A percentile compares a stretch with the other conserved stretches of the same genome.
phyloP scores from a whole-genome alignment of 2,797 vertebrate species.

The Chrosomus eos region DNA sequence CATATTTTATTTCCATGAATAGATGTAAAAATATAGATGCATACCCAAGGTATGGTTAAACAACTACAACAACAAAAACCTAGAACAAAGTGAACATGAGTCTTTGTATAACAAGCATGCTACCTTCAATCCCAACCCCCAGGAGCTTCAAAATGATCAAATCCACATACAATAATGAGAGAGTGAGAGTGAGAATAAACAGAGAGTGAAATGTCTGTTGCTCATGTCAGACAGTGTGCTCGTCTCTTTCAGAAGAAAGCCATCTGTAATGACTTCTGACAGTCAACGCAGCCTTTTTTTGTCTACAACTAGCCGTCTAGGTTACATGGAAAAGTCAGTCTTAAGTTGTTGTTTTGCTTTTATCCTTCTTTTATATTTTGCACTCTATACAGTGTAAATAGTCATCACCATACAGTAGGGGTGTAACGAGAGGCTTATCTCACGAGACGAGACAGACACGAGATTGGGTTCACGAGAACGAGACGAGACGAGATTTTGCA shows the following conservation, averaged over 20 bases:
- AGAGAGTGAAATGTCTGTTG: slow-evolving; percentile 24
- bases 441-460: too few species aligned
- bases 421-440: too few species aligned
- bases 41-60: background rate
- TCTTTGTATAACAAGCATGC: background rate
- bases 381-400: background rate
- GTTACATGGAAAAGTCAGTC: slow-evolving; percentile 21
- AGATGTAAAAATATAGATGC: slow-evolving; percentile 12
- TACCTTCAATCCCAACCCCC: slow-evolving; percentile 21
- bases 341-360: background rate
- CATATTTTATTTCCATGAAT: slow-evolving; percentile 11
- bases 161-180: slow-evolving; percentile 31
- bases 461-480: too few species aligned
- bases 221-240: slow-evolving; percentile 39
- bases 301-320: slow-evolving; percentile 5
- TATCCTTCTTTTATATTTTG: background rate
- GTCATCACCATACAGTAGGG: background rate
- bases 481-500: too few species aligned
- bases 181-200: background rate
- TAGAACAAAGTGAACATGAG: background rate
- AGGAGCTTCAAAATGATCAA: slow-evolving; percentile 24
- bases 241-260: slow-evolving; percentile 27
- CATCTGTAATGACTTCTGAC: slow-evolving; percentile 30
- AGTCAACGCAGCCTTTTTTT: slow-evolving; percentile 19
- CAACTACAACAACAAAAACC: background rate